Percentiles rank a stretch among this genome's conserved stretches.
Conservation (phyloP, 2,113 vertebrate species). For the Calypte anna region DNA sequence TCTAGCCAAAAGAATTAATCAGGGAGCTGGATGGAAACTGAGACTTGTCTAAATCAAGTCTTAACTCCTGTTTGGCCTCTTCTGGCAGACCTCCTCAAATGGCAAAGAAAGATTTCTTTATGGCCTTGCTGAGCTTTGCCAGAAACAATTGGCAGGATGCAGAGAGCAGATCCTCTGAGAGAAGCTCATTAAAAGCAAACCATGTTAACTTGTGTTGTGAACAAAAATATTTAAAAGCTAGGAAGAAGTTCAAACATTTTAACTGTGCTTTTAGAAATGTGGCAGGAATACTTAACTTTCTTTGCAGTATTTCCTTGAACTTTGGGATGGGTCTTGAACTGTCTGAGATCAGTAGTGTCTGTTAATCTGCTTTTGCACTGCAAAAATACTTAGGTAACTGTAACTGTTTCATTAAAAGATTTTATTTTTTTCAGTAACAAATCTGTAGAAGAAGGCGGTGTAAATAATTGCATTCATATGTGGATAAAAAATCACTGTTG, state of each 20-base stretch:
- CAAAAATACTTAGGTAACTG: neutral
- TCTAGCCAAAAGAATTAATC: neutral
- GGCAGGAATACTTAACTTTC: neutral
- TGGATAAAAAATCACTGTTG: neutral
- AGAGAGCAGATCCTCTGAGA: neutral
- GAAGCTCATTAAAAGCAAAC: constrained; percentile 25
- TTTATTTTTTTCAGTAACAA: neutral
- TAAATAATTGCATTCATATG: constrained; percentile 6
- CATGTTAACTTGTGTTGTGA: constrained; percentile 35
- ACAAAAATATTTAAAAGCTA: constrained; percentile 20
- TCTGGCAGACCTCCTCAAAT: neutral
- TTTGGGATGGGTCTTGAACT: neutral
- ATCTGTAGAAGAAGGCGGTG: neutral
- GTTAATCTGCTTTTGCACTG: neutral
- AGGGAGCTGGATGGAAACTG: neutral
- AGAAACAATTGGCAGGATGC: neutral
- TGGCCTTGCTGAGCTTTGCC: neutral
- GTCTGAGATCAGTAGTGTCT: neutral
- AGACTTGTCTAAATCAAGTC: constrained; percentile 14
- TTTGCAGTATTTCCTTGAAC: neutral
- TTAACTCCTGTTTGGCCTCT: constrained; percentile 34
- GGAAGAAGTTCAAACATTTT: constrained; percentile 26
- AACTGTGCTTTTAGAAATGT: constrained; percentile 15
- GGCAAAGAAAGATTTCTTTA: neutral
- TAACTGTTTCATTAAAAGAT: constrained; percentile 1